These are phyloP conservation scores for Brachyhypopomus gauderio DNA, from an alignment of 2,113 vertebrate genomes.

Conservation along the genomic window DNA sequence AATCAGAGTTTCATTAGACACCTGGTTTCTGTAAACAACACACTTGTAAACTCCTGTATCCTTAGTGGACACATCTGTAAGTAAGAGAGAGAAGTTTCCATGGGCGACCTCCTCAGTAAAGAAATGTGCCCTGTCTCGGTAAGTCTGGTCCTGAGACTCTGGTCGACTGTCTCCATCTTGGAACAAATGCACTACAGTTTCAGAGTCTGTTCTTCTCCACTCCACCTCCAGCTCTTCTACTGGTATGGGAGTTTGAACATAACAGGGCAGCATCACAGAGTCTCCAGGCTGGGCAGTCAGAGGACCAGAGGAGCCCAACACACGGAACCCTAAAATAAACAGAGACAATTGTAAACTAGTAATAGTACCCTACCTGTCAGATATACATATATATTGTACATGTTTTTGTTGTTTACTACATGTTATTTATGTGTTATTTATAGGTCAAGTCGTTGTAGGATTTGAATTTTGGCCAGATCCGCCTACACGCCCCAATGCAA, in stretches of 20 bases:
- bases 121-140: neutral
- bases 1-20: neutral
- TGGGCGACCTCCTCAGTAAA: neutral
- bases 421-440: no score
- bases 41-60: constrained; percentile 13
- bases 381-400: neutral
- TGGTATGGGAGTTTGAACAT: constrained; percentile 7
- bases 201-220: constrained; percentile 25
- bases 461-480: no score
- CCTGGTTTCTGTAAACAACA: neutral
- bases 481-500: no score
- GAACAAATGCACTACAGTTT: constrained; percentile 25
- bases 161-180: constrained; percentile 22
- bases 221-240: neutral
- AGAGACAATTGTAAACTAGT: neutral
- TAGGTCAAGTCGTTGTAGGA: neutral
- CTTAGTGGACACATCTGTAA: neutral
- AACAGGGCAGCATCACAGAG: constrained; percentile 40
- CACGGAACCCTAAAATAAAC: neutral
- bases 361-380: no score
- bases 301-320: neutral
- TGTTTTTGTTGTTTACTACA: neutral
- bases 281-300: neutral
- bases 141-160: constrained; percentile 11
- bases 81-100: constrained; percentile 21